Evolutionary conservation across 2,797 vertebrate genomes (phyloP), one percentile per base, ranked within the genome.

Genomic region (Morus bassanus): DNA sequence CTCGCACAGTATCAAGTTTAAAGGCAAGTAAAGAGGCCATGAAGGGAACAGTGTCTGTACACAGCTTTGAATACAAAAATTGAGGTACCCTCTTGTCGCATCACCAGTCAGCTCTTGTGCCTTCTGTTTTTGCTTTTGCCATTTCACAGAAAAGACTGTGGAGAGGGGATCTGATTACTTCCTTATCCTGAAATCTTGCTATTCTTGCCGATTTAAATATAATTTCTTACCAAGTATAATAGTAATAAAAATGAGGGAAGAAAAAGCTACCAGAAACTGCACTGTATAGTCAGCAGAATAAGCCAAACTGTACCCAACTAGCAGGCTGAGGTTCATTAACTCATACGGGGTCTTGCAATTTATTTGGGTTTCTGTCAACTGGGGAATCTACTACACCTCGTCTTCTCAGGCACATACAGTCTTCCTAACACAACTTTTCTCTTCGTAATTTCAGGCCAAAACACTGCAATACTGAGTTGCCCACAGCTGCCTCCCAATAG

Each of bases 1-100:
- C 23, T 85, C 28, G 6, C 72, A 74, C 48, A 86, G 65, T 85
- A 89, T 89, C 84, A 85, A 89, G 91, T 88, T 95, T 64, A 95
- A 96, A 91, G 93, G 65, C 54, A 81, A 84, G 28, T 63, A 82
- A 63, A 93, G 82, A 45, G 46, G 24, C 70, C 69, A 70, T 75
- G 80, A 93, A 93, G 91, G 37, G 39, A 79, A 45, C 46, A 51
- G 59, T 53, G 65, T 81, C 75, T 85, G 76, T 72, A 86, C 25
- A n/a, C 39, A 50, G 35, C 51, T 63, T 31, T 18, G 35, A 77
- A 41, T 59, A 69, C 39, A 93, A 79, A 91, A 91, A 48, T 39
- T 15, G 91, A 69, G 68, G 48, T 60, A 87, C 30, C 13, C 14
- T 91, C 63, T 64, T 76, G 77, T 76, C 73, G 53, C 43, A 53